phyloP scores from a whole-genome alignment of 2,797 vertebrate species.

The Eremophila alpestris region DNA sequence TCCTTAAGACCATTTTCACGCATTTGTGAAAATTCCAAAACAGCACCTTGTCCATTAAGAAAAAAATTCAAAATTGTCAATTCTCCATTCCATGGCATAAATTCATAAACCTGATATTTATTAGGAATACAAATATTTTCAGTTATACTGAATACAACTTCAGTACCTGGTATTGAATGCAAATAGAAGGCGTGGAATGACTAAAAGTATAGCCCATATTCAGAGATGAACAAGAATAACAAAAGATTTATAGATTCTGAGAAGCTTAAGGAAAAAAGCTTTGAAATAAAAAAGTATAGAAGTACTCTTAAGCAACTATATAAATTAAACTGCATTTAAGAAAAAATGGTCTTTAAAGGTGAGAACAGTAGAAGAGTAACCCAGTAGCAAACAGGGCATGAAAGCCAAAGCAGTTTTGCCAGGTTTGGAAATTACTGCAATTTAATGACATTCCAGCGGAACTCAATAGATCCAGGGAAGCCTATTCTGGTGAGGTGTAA shows the following conservation, averaged over 20 bases:
- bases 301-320: neutral
- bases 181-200: neutral
- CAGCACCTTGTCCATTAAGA: neutral
- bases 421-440: neutral
- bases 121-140: neutral
- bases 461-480: neutral
- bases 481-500: neutral
- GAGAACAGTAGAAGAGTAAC: neutral
- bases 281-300: neutral
- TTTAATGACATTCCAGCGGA: neutral
- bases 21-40: neutral
- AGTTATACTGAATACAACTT: neutral
- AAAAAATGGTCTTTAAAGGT: neutral
- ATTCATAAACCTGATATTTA: neutral
- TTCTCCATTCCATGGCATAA: neutral
- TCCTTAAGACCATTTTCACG: neutral
- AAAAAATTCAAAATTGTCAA: neutral
- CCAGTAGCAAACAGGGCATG: neutral
- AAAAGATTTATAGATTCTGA: neutral
- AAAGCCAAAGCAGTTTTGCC: neutral
- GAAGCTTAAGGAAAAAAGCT: neutral
- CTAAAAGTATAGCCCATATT: neutral
- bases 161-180: neutral
- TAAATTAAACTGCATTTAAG: neutral
- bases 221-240: neutral